A percentile compares a stretch with the other conserved stretches of the same genome.
These are phyloP conservation scores for Erinaceus europaeus DNA, from an alignment of 2,113 vertebrate species.

Conservation along the genomic window DNA sequence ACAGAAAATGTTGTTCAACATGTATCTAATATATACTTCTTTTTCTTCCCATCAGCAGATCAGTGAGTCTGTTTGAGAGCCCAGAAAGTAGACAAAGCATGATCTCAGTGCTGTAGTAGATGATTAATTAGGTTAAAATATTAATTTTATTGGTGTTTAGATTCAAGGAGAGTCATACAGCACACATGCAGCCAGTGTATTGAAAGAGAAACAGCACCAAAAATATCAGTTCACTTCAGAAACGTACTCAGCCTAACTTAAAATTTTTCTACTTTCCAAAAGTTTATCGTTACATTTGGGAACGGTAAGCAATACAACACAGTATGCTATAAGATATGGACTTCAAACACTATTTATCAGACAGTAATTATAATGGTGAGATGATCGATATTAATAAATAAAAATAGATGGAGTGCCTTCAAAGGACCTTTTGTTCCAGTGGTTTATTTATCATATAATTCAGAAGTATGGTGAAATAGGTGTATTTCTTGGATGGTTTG, in stretches of 20 bases:
- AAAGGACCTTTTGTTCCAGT: background rate
- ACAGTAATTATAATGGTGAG: background rate
- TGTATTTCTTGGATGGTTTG: background rate
- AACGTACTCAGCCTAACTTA: background rate
- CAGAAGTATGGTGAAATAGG: background rate
- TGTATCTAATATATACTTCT: background rate
- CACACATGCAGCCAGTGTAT: background rate
- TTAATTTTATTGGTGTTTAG: slow-evolving; percentile 3
- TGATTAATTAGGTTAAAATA: background rate
- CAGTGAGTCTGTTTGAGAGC: background rate
- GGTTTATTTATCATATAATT: slow-evolving; percentile 32
- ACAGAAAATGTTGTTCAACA: slow-evolving; percentile 11
- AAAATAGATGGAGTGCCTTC: background rate
- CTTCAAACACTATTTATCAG: background rate
- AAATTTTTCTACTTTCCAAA: too few species aligned
- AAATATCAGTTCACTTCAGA: background rate
- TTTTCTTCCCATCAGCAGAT: background rate
- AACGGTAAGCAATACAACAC: background rate
- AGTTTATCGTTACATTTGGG: background rate
- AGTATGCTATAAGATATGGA: background rate
- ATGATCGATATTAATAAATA: slow-evolving; percentile 2
- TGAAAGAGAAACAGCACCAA: background rate
- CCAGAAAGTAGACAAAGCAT: background rate
- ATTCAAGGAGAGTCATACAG: background rate
- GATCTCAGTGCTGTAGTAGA: background rate